phyloP scores from a whole-genome alignment of 2,888 invertebrate species.

The Xestia sexstrigata region DNA sequence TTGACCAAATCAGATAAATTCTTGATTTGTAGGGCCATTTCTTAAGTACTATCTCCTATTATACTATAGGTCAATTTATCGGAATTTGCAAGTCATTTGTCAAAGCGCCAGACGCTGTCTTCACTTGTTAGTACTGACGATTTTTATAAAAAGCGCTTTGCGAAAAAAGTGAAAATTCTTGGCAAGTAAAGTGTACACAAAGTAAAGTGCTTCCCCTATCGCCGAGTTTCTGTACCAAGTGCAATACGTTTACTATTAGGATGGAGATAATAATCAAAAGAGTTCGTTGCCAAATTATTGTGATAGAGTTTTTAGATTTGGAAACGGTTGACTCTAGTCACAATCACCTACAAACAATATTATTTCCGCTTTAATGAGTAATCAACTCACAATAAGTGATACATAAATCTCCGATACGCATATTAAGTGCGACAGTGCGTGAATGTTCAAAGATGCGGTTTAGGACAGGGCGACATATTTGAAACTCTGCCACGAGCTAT shows the following conservation, averaged over 20 bases:
- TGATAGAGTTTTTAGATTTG: not conserved
- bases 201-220: constrained; percentile 21
- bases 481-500: constrained; percentile 89
- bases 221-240: constrained; percentile 14
- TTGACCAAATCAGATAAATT: constrained; percentile 18
- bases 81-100: constrained; percentile 73
- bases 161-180: constrained; percentile 71
- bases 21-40: not conserved
- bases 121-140: constrained; percentile 73
- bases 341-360: not conserved
- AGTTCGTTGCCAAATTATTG: not conserved
- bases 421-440: constrained; percentile 77
- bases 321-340: not conserved
- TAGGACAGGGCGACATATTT: constrained; percentile 89
- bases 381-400: constrained; percentile 13
- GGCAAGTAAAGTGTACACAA: constrained; percentile 70
- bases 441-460: constrained; percentile 80
- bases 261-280: constrained; percentile 5
- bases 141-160: constrained; percentile 66
- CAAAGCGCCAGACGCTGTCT: constrained; percentile 72
- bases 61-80: constrained; percentile 5
- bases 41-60: not conserved
- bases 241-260: constrained; percentile 2
- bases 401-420: constrained; percentile 68
- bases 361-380: constrained; percentile 7